Evolutionary conservation across 2,113 vertebrate species (phyloP).

Genomic region (Notothenia rossii): DNA sequence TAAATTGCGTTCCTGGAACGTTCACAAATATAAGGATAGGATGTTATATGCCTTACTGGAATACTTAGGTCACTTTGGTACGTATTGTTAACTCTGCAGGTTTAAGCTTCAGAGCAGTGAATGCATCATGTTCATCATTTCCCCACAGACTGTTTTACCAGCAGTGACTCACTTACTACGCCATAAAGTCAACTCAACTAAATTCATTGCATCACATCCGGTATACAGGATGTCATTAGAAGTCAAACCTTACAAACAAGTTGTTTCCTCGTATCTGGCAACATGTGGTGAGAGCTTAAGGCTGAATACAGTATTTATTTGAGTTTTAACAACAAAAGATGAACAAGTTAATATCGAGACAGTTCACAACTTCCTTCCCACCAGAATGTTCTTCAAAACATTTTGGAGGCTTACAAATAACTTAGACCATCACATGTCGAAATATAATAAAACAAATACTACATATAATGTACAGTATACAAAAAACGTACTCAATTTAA

Average conservation of each 20-base stretch:
- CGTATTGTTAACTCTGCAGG: background rate
- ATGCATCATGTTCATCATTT: constrained; percentile 2
- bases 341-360: background rate
- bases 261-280: background rate
- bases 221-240: background rate
- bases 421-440: background rate
- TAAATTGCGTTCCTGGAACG: background rate
- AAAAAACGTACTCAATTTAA: background rate
- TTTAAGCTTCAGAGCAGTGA: background rate
- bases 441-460: background rate
- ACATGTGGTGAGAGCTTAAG: background rate
- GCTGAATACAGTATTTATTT: background rate
- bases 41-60: background rate
- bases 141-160: constrained; percentile 8
- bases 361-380: background rate
- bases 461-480: background rate
- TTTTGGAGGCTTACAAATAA: background rate
- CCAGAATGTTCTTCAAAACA: background rate
- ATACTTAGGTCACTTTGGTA: background rate
- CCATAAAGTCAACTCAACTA: background rate
- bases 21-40: background rate
- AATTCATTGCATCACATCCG: background rate
- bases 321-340: background rate
- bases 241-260: background rate
- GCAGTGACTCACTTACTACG: constrained; percentile 28